A percentile compares a stretch with the other conserved stretches of the same genome.
These are phyloP conservation scores for Agrochola lychnidis DNA, from an alignment of 2,888 invertebrate species.

Conservation along the genomic window DNA sequence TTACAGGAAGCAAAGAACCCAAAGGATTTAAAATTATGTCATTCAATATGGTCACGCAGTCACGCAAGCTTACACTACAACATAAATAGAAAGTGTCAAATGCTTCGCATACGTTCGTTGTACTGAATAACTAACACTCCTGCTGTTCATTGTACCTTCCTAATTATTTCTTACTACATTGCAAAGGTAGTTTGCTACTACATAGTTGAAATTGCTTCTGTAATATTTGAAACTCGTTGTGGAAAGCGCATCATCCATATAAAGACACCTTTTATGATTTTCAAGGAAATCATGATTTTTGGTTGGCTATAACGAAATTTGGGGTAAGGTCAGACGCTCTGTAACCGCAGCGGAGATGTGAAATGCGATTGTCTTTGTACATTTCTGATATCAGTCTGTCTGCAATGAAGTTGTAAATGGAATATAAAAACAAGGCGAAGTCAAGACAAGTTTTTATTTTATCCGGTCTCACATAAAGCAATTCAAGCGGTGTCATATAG, in stretches of 20 bases:
- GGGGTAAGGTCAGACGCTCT: slow-evolving; percentile 64
- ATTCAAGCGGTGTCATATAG: slow-evolving; percentile 65
- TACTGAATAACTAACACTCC: slow-evolving; percentile 79
- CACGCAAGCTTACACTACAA: slow-evolving; percentile 76
- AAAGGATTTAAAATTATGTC: slow-evolving; percentile 76
- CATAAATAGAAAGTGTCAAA: slow-evolving; percentile 88
- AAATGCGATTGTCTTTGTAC: slow-evolving; percentile 51
- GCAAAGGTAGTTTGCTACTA: slow-evolving; percentile 55
- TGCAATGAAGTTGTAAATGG: slow-evolving; percentile 26
- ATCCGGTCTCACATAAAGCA: slow-evolving; percentile 57
- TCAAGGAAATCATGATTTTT: slow-evolving; percentile 67
- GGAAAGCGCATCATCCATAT: slow-evolving; percentile 53
- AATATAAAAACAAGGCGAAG: slow-evolving; percentile 27
- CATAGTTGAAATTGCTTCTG: slow-evolving; percentile 17
- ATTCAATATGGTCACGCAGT: slow-evolving; percentile 77
- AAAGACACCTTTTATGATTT: slow-evolving; percentile 52
- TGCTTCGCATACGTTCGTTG: slow-evolving; percentile 77
- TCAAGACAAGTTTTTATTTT: slow-evolving; percentile 40
- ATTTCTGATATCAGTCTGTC: slow-evolving; percentile 20
- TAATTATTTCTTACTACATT: slow-evolving; percentile 69
- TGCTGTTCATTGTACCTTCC: slow-evolving; percentile 63
- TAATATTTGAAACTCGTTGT: slow-evolving; percentile 19
- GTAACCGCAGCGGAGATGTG: slow-evolving; percentile 42
- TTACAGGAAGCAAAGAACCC: slow-evolving; percentile 65
- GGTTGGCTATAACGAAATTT: slow-evolving; percentile 54